Evolutionary conservation across 2,797 vertebrate genomes (phyloP), one percentile per base, ranked within the genome.

Genomic region (Hephaestus fuliginosus): DNA sequence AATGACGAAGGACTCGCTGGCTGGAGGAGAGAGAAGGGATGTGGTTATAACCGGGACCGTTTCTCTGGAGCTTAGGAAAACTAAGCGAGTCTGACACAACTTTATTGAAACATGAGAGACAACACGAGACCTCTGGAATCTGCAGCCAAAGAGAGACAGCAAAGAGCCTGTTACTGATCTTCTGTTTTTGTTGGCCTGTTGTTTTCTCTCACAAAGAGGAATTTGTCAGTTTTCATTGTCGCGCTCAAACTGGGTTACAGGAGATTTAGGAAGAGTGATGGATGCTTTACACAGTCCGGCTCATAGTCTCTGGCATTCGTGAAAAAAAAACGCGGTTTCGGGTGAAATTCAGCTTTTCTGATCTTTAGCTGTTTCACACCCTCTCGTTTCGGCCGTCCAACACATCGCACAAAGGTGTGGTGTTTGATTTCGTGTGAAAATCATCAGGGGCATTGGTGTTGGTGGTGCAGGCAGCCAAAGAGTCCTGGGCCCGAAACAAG

Each of bases 341-440:
- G 8, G 39, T 36, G 25, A 68, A 60, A 44, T 5, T 18, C 33
- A 20, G 11, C 10, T 7, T 48, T 71, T 74, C 13, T 25, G 65
- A 72, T 70, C 67, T 49, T 20, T 9, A 36, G 3, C 39, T 14
- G 14, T 57, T 58, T 58, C 48, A 4, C 12, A 5, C 15, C 3
- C n/a, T 30, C 49, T 43, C n/a, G 8, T 77, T 44, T 75, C 53
- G 46, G 51, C 62, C 71, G 70, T 66, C 44, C 17, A n/a, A 39
- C 33, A 2, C 70, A 70, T 77, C 74, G 80, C 67, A 62, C 44
- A 14, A 25, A 22, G 70, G 14, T 30, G 10, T 39, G 36, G 71
- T 71, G 18, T 91, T 86, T 64, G 70, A 79, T 84, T 88, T 81
- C 82, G 67, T 85, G 81, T 83, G 75, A 86, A 85, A 91, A 81